Evolutionary conservation across 2,113 vertebrate genomes (phyloP).

Genomic region (Vulpes lagopus): DNA sequence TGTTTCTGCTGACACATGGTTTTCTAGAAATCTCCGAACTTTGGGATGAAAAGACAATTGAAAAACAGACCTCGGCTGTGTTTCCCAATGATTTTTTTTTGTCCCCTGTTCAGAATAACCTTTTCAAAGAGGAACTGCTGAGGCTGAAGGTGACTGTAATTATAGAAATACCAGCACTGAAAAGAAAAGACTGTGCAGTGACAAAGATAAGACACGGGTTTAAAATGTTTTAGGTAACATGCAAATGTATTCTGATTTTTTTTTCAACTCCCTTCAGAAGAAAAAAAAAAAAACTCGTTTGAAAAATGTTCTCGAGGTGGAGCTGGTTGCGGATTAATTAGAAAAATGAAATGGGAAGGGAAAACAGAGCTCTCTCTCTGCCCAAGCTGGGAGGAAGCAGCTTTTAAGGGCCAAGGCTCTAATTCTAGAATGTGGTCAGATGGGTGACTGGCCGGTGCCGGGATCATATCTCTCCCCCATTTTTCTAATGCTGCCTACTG

Average conservation of each 20-base stretch:
- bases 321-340: slow-evolving; percentile 33
- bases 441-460: fast-evolving
- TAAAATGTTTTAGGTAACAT: slow-evolving; percentile 42
- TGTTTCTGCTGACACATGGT: neutral
- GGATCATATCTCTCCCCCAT: neutral
- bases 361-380: neutral
- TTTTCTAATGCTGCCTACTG: neutral
- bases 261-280: slow-evolving; percentile 38
- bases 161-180: neutral
- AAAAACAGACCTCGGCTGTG: neutral
- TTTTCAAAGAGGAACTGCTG: neutral
- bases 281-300: neutral
- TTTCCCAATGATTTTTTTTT: neutral
- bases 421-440: neutral
- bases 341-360: neutral
- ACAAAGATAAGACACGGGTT: neutral
- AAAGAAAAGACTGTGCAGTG: neutral
- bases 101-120: neutral
- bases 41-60: slow-evolving; percentile 47
- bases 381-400: neutral
- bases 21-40: slow-evolving; percentile 65
- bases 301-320: neutral
- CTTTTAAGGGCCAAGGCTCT: neutral
- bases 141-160: slow-evolving; percentile 46
- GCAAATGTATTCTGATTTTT: slow-evolving; percentile 57